Evolutionary conservation across 2,888 invertebrate species (phyloP).

Genomic region (Therioaphis trifolii): DNA sequence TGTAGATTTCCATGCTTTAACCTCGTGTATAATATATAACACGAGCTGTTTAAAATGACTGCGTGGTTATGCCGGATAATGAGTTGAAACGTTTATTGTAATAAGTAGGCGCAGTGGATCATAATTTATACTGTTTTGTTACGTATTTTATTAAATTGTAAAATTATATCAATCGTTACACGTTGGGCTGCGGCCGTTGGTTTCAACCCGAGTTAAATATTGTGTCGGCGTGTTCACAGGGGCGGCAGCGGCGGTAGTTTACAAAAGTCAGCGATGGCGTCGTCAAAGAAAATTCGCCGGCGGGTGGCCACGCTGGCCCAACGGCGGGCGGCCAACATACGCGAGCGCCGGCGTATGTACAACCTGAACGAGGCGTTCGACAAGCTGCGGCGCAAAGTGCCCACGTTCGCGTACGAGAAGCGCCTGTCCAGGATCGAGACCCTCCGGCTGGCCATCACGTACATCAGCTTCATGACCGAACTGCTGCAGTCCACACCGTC

Average conservation of each 20-base stretch:
- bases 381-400: constrained; percentile 88
- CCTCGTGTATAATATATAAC: no score
- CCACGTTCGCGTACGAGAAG: constrained; percentile 97
- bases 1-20: no score
- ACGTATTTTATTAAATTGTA: no score
- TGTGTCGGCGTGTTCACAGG: background rate
- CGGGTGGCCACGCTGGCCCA: constrained; percentile 92
- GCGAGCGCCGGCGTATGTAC: constrained; percentile 93
- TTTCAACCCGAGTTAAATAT: no score
- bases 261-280: constrained; percentile 67
- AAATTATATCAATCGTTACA: no score
- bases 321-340: constrained; percentile 90
- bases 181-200: no score
- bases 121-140: no score
- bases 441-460: constrained; percentile 91
- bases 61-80: no score
- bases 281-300: constrained; percentile 82
- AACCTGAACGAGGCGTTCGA: constrained; percentile 97
- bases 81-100: no score
- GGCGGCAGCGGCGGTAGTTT: constrained; percentile 67
- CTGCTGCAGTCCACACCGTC: constrained; percentile 69
- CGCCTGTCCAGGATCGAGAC: constrained; percentile 95
- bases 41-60: no score
- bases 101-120: no score
- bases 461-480: constrained; percentile 96